Conservation (phyloP, 2,888 invertebrate genomes). For the Scaptomyza caliginosa region DNA sequence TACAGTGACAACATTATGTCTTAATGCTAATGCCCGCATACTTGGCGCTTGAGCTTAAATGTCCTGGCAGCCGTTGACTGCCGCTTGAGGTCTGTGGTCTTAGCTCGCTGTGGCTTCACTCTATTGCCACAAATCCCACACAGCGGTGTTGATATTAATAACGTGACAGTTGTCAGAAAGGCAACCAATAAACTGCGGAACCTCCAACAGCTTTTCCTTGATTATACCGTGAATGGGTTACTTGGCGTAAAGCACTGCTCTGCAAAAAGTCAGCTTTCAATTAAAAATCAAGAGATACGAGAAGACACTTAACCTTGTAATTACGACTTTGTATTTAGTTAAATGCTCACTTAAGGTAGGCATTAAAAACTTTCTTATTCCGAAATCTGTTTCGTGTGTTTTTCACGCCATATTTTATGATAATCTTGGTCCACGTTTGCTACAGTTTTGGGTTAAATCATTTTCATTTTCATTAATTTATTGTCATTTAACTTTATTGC, state of each 20-base stretch:
- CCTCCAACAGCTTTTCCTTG: not conserved
- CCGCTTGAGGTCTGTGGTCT: slow-evolving; percentile 9
- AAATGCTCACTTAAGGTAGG: not conserved
- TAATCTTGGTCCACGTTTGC: no score
- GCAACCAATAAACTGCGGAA: slow-evolving; percentile 3
- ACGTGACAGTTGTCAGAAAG: slow-evolving; percentile 19
- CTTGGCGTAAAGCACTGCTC: not conserved
- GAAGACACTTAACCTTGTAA: not conserved
- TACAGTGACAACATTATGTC: slow-evolving; percentile 32
- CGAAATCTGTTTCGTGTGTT: no score
- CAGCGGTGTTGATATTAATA: slow-evolving; percentile 35
- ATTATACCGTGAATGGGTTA: slow-evolving; percentile 2
- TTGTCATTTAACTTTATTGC: not conserved
- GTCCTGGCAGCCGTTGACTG: slow-evolving; percentile 18
- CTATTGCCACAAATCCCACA: slow-evolving; percentile 40
- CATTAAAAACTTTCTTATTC: no score
- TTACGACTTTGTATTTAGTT: not conserved
- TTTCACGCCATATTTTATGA: no score
- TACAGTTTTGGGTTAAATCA: no score
- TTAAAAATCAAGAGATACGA: not conserved
- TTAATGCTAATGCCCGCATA: slow-evolving; percentile 33
- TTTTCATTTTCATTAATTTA: not conserved
- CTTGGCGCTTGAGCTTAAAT: slow-evolving; percentile 41
- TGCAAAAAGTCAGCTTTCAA: not conserved
- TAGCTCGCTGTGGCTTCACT: slow-evolving; percentile 16